Evolutionary conservation across 2,797 vertebrate species (phyloP).

Genomic region (Margarornis squamiger): DNA sequence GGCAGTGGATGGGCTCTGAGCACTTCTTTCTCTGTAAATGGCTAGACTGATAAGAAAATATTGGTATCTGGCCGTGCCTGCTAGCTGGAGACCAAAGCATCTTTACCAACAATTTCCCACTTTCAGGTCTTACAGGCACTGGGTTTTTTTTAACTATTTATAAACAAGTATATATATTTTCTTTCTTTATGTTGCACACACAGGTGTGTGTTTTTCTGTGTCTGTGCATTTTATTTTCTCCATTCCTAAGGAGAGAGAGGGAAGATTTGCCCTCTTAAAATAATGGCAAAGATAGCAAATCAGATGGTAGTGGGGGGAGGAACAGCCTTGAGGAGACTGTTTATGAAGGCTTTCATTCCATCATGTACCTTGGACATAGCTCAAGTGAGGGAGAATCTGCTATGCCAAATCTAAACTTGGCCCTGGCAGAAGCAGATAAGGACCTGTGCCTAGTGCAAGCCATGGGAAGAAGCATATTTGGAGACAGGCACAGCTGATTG

Average conservation of each 20-base stretch:
- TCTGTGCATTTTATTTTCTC: neutral
- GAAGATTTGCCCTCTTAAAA: slow-evolving; percentile 43
- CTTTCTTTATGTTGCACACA: neutral
- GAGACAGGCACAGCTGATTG: slow-evolving; percentile 63
- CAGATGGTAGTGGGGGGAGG: slow-evolving; percentile 42
- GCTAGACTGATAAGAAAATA: neutral
- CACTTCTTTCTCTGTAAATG: neutral
- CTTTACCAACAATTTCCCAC: neutral
- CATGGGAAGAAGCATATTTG: slow-evolving; percentile 55
- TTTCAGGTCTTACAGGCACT: neutral
- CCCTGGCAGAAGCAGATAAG: slow-evolving; percentile 65
- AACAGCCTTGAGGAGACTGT: slow-evolving; percentile 55
- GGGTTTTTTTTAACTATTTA: neutral
- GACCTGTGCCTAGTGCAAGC: slow-evolving; percentile 53
- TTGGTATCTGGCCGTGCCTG: neutral
- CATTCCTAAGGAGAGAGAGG: neutral
- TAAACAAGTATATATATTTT: neutral
- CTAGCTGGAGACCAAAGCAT: neutral
- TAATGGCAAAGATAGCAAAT: slow-evolving; percentile 53
- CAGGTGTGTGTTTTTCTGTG: neutral
- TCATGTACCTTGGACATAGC: slow-evolving; percentile 67
- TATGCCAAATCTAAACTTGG: slow-evolving; percentile 69
- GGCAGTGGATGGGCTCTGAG: neutral
- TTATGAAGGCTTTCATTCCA: slow-evolving; percentile 64
- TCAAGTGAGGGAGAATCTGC: slow-evolving; percentile 64